Conservation (phyloP, 2,888 invertebrate genomes). For the Lacanobia wlatinum region DNA sequence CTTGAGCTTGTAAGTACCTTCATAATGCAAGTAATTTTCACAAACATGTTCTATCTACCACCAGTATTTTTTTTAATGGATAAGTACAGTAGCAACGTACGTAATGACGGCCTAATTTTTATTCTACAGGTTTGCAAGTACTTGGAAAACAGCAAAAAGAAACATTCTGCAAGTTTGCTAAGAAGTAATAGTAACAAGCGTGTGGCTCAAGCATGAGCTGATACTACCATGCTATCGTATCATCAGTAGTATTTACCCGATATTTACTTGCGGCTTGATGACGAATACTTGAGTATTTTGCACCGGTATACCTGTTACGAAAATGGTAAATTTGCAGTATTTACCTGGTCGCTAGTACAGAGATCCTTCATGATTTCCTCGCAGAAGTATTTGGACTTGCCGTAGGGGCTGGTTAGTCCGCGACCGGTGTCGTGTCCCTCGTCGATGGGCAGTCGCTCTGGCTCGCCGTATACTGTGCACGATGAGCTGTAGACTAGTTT, state of each 20-base stretch:
- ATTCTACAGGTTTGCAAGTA: too few species aligned
- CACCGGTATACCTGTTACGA: too few species aligned
- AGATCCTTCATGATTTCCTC: constrained; percentile 98
- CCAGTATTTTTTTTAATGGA: not conserved
- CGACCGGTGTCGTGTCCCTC: constrained; percentile 96
- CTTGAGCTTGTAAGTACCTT: too few species aligned
- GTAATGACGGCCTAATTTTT: too few species aligned
- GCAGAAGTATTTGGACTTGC: constrained; percentile 97
- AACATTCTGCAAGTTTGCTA: too few species aligned
- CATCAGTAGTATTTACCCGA: not conserved
- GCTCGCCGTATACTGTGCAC: constrained; percentile 98
- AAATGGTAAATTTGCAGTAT: not conserved
- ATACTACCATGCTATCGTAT: not conserved
- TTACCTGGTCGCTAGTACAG: constrained; percentile 94
- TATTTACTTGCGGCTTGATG: not conserved
- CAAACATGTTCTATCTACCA: not conserved
- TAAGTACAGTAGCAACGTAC: too few species aligned
- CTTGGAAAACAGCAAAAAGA: too few species aligned
- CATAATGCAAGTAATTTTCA: not conserved
- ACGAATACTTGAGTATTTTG: not conserved
- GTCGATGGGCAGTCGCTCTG: constrained; percentile 95
- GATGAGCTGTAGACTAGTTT: constrained; percentile 96
- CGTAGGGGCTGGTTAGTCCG: constrained; percentile 96
- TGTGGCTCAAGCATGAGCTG: too few species aligned
- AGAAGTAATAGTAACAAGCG: too few species aligned